Percentiles rank a stretch among this genome's conserved stretches.
Conservation (phyloP, 92 coral and sea anemone genomes). For the Porites cylindrica region DNA sequence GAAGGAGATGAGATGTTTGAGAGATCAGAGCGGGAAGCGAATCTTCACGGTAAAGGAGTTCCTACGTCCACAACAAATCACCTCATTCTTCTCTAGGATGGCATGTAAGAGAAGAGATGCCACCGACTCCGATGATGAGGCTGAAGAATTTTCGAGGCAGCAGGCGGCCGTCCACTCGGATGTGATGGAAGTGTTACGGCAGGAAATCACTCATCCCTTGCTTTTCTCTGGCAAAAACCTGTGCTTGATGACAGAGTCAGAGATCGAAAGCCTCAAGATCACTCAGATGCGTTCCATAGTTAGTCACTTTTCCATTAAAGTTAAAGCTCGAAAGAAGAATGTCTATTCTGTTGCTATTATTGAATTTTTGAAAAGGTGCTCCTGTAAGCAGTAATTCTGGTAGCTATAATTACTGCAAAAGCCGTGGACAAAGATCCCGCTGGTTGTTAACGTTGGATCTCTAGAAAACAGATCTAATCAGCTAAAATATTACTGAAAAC, state of each 20-base stretch:
- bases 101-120: no score
- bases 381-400: conserved; percentile 23
- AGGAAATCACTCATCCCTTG: conserved; percentile 27
- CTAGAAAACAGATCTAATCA: no score
- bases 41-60: not conserved
- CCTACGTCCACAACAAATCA: conserved; percentile 46
- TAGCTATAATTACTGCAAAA: not conserved
- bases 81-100: conserved; percentile 15
- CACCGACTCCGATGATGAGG: no score
- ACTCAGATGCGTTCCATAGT: conserved; percentile 30
- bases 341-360: conserved; percentile 26
- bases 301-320: conserved; percentile 29
- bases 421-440: no score
- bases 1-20: conserved; percentile 43
- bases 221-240: no score
- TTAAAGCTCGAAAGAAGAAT: conserved; percentile 31
- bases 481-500: no score
- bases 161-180: conserved; percentile 30
- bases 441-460: no score
- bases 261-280: conserved; percentile 21
- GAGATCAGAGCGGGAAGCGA: conserved; percentile 40
- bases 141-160: not conserved
- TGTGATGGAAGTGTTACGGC: conserved; percentile 22
- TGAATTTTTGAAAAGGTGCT: conserved; percentile 20
- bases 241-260: not conserved